Conservation (phyloP, 1,140 invertebrate genomes). For the Bombus terrestris region DNA sequence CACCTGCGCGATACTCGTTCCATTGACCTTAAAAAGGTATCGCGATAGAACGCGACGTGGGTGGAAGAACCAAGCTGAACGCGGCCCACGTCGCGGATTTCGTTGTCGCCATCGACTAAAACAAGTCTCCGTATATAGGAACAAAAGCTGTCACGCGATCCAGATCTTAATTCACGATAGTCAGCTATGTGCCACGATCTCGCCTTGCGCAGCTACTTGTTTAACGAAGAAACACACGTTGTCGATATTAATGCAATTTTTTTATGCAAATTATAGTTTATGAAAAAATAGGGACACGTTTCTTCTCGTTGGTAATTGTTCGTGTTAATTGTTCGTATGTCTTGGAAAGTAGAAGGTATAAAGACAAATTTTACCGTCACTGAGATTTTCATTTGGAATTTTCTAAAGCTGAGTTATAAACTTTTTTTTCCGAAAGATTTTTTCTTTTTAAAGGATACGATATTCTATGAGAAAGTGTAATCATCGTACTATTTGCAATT, state of each 20-base stretch:
- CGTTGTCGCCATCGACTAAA: slow-evolving; percentile 22
- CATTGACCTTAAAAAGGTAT: slow-evolving; percentile 65
- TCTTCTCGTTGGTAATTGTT: neutral
- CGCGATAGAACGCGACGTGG: slow-evolving; percentile 36
- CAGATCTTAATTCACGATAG: slow-evolving; percentile 55
- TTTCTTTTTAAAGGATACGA: too few species aligned
- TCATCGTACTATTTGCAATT: too few species aligned
- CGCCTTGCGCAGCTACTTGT: neutral
- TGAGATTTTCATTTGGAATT: neutral
- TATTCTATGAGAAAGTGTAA: too few species aligned
- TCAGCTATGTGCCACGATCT: neutral
- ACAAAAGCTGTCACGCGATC: slow-evolving; percentile 52
- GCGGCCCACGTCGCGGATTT: slow-evolving; percentile 52
- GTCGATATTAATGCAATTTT: neutral
- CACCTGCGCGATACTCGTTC: slow-evolving; percentile 41
- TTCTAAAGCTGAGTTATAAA: neutral
- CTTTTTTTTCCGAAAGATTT: too few species aligned
- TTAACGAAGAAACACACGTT: neutral
- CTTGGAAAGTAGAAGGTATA: too few species aligned
- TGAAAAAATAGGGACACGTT: too few species aligned
- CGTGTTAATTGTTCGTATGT: too few species aligned
- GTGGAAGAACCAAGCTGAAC: slow-evolving; percentile 39
- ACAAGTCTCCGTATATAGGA: slow-evolving; percentile 50
- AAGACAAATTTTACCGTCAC: neutral
- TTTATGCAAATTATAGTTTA: neutral